A percentile compares a stretch with the other conserved stretches of the same genome.
Conservation (phyloP, 1,140 invertebrate genomes). For the Atta texana region DNA sequence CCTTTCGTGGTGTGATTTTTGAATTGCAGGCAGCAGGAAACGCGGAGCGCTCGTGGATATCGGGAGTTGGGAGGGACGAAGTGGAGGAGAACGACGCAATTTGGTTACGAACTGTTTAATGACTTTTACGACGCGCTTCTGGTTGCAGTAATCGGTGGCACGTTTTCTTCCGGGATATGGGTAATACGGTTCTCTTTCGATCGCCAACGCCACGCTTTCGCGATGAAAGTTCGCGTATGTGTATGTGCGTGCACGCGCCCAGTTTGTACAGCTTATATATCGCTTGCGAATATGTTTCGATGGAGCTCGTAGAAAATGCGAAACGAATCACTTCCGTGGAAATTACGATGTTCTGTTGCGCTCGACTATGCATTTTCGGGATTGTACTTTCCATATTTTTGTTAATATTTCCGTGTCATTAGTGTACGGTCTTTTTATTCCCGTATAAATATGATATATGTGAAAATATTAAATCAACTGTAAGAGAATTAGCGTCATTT, state of each 20-base stretch:
- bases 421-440: neutral
- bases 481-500: too few species aligned
- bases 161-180: conserved; percentile 70
- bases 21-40: conserved; percentile 49
- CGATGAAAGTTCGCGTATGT: conserved; percentile 66
- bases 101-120: conserved; percentile 72
- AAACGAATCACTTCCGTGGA: conserved; percentile 25
- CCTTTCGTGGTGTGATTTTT: neutral
- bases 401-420: neutral
- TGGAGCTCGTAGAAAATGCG: conserved; percentile 46
- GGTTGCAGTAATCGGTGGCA: conserved; percentile 61
- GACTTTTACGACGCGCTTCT: conserved; percentile 67
- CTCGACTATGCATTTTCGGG: neutral
- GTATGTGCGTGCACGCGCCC: conserved; percentile 17
- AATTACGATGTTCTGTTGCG: neutral
- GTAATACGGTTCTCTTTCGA: conserved; percentile 68
- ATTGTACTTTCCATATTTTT: neutral
- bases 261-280: conserved; percentile 24
- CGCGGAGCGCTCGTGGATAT: conserved; percentile 28
- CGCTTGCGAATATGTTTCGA: neutral
- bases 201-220: conserved; percentile 69
- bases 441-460: neutral
- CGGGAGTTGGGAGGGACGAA: neutral
- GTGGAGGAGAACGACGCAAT: conserved; percentile 49
- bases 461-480: too few species aligned